Evolutionary conservation across 2,888 invertebrate species (phyloP), one percentile per base, ranked within the genome.

Genomic region (Archips xylosteana): DNA sequence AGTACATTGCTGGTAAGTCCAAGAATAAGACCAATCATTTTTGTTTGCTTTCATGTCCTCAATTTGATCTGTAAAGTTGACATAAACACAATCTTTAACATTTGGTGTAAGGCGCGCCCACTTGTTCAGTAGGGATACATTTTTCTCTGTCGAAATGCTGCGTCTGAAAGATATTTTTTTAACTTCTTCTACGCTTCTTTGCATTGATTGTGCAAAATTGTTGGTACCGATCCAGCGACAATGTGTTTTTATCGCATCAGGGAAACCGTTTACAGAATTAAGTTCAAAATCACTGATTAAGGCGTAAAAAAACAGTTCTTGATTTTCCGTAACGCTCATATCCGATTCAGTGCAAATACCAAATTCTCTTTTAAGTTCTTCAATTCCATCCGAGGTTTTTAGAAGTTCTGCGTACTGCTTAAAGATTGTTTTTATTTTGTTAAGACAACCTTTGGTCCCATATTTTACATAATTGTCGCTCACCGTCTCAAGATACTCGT

Each of bases 1-100:
- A 3, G 96, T 96, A 86, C 97, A 97, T 0, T 96, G 96, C 87
- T 97, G 97, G 83, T 96, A 97, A 0, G 89, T 90, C 97, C 97
- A 97, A 10, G 89, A 81, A 2, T 12, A 3, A 3, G 3, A 3
- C 2, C 5, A 3, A 3, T 39, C 39, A 4, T 39, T 5, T 39
- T 1, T 39, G 6, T 39, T 39, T 39, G 4, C 4, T 6, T 6
- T 39, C 39, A 39, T 39, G 45, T 12, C 3, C 10, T 3, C 45
- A 3, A 45, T 45, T 12, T 45, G 3, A 3, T 12, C 3, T 45
- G 2, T 45, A 45, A 45, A 45, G 3, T 45, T 3, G 12, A 45
- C 42, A 9, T 42, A 45, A 3, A 12, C 1, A n/a, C 0, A 13
- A 13, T n/a, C 13, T 4, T n/a, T 3, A 5, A 5, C 0, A 1